Percentiles rank a stretch among this genome's conserved stretches.
Evolutionary conservation across 2,888 invertebrate genomes (phyloP).

Genomic region (Trachelus troglodyta): DNA sequence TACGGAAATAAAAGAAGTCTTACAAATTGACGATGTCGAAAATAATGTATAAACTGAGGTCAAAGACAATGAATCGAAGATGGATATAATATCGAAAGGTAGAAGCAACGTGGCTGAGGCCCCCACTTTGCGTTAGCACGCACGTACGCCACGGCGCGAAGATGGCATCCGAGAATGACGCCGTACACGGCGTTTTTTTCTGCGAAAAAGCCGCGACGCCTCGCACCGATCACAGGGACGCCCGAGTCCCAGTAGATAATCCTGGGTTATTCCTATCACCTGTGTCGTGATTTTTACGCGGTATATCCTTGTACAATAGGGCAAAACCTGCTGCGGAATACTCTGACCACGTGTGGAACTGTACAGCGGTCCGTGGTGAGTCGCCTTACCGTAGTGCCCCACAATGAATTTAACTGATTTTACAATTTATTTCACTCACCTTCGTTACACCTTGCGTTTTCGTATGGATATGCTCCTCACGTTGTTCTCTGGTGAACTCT

Average conservation of each 20-base stretch:
- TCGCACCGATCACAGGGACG: neutral
- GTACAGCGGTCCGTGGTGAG: conserved; percentile 17
- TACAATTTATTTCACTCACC: conserved; percentile 21
- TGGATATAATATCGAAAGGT: neutral
- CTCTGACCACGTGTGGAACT: conserved; percentile 43
- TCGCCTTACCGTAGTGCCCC: conserved; percentile 2
- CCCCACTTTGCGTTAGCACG: conserved; percentile 46
- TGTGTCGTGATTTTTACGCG: neutral
- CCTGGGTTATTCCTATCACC: neutral
- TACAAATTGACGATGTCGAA: neutral
- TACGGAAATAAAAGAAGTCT: neutral
- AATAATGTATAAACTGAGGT: neutral
- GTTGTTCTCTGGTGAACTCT: conserved; percentile 42
- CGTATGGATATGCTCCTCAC: conserved; percentile 20
- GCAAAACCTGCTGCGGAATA: neutral
- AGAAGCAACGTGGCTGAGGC: conserved; percentile 45
- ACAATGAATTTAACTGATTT: conserved; percentile 11
- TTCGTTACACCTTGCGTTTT: conserved; percentile 13
- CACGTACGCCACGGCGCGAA: conserved; percentile 55
- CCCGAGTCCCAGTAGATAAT: neutral
- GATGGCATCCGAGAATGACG: conserved; percentile 62
- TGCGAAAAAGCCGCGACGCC: conserved; percentile 5
- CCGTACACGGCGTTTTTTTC: conserved; percentile 41
- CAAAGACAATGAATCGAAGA: neutral
- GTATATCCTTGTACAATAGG: neutral